A percentile compares a stretch with the other conserved stretches of the same genome.
These are phyloP conservation scores for Pseudorasbora parva DNA, from an alignment of 2,113 vertebrate genomes.

Conservation along the genomic window DNA sequence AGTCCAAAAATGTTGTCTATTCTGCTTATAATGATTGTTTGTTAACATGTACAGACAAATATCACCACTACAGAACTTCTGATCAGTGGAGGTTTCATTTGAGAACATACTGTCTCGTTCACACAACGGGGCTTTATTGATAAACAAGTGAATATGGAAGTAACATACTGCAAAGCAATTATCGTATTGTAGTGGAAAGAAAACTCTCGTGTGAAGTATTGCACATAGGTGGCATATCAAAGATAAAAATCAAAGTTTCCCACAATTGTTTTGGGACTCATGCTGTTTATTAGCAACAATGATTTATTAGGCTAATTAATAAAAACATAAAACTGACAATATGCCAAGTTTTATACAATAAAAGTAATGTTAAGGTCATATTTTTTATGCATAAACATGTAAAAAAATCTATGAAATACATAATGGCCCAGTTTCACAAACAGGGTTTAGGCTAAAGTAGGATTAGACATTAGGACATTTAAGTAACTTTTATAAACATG, in stretches of 20 bases:
- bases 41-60: not conserved
- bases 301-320: not conserved
- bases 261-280: slow-evolving; percentile 5
- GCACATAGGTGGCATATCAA: not conserved
- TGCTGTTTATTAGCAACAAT: not conserved
- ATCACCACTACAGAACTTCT: not conserved
- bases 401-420: no score
- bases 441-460: no score
- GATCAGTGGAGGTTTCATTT: not conserved
- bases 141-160: not conserved
- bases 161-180: not conserved
- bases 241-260: slow-evolving; percentile 17
- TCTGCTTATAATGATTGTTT: not conserved
- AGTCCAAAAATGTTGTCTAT: not conserved
- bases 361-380: not conserved
- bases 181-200: not conserved
- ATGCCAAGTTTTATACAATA: not conserved
- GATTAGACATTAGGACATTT: no score
- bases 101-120: not conserved
- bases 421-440: no score
- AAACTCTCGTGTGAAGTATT: not conserved
- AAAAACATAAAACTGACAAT: slow-evolving; percentile 8
- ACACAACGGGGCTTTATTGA: not conserved
- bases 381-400: not conserved
- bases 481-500: no score